Conservation (phyloP, 2,113 vertebrate genomes). For the Orientallactaga bullata region DNA sequence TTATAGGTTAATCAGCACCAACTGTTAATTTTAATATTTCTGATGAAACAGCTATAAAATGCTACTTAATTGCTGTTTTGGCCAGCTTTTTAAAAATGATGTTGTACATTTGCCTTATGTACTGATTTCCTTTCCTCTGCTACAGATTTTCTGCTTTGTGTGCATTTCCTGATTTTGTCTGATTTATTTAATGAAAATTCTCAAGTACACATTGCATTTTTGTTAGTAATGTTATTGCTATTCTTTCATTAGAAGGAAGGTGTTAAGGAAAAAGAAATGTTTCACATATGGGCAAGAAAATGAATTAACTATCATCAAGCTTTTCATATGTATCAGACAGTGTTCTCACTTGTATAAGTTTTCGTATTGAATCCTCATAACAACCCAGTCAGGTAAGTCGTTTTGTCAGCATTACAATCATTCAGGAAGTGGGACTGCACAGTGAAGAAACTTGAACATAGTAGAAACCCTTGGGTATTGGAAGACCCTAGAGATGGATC, state of each 20-base stretch:
- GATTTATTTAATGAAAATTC: slow-evolving; percentile 41
- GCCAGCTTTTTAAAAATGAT: not conserved
- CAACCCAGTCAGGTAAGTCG: not conserved
- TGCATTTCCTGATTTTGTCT: slow-evolving; percentile 50
- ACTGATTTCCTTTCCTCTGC: slow-evolving; percentile 42
- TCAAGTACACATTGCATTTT: slow-evolving; percentile 66
- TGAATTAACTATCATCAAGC: not conserved
- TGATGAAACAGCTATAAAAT: slow-evolving; percentile 46
- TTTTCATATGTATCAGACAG: not conserved
- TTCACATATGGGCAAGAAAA: not conserved
- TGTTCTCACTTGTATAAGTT: slow-evolving; percentile 5
- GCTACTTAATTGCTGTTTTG: slow-evolving; percentile 24
- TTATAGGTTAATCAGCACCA: not conserved
- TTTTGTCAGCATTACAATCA: not conserved
- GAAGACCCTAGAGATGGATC: not conserved
- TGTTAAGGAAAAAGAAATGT: not conserved
- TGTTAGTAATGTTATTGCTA: not conserved
- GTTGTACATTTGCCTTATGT: slow-evolving; percentile 45
- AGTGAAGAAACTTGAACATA: not conserved
- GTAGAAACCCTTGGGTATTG: not conserved
- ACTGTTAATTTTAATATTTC: slow-evolving; percentile 42
- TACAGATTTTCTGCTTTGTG: slow-evolving; percentile 33
- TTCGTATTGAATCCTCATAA: slow-evolving; percentile 7
- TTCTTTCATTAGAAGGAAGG: slow-evolving; percentile 47
- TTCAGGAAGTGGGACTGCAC: slow-evolving; percentile 4